phyloP scores from a whole-genome alignment of 1,140 invertebrate genomes.

The Paralvinella palmiformis region DNA sequence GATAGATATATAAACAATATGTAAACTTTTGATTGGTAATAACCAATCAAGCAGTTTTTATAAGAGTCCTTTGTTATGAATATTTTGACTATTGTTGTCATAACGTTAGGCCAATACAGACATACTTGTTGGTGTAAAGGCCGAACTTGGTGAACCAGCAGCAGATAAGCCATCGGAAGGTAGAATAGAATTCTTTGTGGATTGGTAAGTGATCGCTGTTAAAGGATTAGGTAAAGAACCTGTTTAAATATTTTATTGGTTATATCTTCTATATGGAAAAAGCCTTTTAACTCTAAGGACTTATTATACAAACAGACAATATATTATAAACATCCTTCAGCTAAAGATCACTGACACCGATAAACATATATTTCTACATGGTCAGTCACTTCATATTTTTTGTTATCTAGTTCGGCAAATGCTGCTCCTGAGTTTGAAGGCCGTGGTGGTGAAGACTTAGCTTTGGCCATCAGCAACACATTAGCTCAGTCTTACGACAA shows the following conservation, averaged over 20 bases:
- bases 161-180: slow-evolving; percentile 71
- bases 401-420: slow-evolving; percentile 72
- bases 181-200: slow-evolving; percentile 90
- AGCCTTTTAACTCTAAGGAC: no score
- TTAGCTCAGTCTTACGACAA: slow-evolving; percentile 73
- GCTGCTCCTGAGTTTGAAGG: slow-evolving; percentile 94
- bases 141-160: slow-evolving; percentile 76
- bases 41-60: no score
- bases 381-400: no score
- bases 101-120: slow-evolving; percentile 72
- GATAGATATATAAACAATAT: no score
- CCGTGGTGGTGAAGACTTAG: slow-evolving; percentile 82
- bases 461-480: slow-evolving; percentile 71
- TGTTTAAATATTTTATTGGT: no score
- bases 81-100: not conserved
- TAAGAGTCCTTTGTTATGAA: slow-evolving; percentile 3
- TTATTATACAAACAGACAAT: no score
- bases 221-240: no score
- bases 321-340: no score
- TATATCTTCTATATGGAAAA: no score
- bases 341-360: no score
- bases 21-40: no score
- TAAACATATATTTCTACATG: no score
- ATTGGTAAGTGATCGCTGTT: slow-evolving; percentile 83
- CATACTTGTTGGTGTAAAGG: slow-evolving; percentile 85